Conservation (phyloP, 2,888 invertebrate genomes). For the Ommatoiulus sabulosus region DNA sequence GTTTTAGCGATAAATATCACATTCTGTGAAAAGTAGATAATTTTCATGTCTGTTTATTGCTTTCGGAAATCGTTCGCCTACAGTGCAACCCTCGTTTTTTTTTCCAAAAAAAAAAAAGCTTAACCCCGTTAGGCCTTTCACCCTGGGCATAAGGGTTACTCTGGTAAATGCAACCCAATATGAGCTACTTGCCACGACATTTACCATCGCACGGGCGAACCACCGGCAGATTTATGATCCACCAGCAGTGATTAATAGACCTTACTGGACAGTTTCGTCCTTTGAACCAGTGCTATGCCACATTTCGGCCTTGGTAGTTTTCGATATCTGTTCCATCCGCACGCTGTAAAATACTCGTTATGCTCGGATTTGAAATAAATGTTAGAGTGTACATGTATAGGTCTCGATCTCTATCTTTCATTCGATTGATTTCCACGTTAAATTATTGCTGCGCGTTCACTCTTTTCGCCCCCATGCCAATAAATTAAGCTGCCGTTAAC, state of each 20-base stretch:
- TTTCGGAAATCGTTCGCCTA: neutral
- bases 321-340: neutral
- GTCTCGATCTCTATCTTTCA: neutral
- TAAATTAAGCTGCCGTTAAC: neutral
- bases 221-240: conserved; percentile 20
- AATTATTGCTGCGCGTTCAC: neutral
- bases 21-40: neutral
- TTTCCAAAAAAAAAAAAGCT: neutral
- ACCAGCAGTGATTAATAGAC: neutral
- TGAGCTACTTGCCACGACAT: neutral
- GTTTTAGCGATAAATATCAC: neutral
- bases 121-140: neutral
- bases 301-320: neutral
- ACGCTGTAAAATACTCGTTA: neutral
- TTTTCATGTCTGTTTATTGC: conserved; percentile 23
- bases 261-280: neutral
- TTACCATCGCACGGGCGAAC: neutral
- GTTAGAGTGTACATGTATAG: too few relatives aligned
- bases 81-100: neutral
- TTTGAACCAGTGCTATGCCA: neutral
- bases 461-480: conserved; percentile 1
- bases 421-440: neutral
- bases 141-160: conserved; percentile 25
- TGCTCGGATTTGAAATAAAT: neutral
- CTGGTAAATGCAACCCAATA: neutral